These are phyloP conservation scores for Petrocephalus sullivani DNA, from an alignment of 2,797 vertebrate genomes.

Conservation along the genomic window DNA sequence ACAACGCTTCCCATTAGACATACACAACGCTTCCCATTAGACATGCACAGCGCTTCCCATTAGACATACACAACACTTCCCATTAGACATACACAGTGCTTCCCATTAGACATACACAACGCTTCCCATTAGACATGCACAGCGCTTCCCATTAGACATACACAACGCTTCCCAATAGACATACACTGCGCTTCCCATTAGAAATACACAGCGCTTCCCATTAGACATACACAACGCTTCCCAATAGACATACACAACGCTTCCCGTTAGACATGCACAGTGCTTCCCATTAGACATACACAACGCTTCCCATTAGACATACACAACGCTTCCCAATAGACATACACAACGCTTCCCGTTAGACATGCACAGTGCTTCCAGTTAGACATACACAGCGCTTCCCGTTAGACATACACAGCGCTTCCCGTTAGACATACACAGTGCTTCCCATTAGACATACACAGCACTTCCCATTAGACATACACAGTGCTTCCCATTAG, in stretches of 20 bases:
- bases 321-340: rapidly evolving
- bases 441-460: neutral
- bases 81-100: rapidly evolving
- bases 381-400: rapidly evolving
- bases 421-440: too few species aligned
- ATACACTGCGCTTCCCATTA: too few species aligned
- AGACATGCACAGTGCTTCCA: too few species aligned
- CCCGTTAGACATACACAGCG: neutral
- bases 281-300: too few species aligned
- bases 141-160: too few species aligned
- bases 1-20: too few species aligned
- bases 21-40: neutral
- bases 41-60: neutral
- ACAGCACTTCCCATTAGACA: neutral
- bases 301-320: neutral
- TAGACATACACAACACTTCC: too few species aligned
- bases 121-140: too few species aligned
- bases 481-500: too few species aligned
- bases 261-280: neutral
- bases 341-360: too few species aligned
- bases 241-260: rapidly evolving
- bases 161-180: too few species aligned
- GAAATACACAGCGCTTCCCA: neutral
- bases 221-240: neutral
- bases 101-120: neutral